These are phyloP conservation scores for Hippopotamus amphibius DNA, from an alignment of 2,113 vertebrate species.

Conservation along the genomic window DNA sequence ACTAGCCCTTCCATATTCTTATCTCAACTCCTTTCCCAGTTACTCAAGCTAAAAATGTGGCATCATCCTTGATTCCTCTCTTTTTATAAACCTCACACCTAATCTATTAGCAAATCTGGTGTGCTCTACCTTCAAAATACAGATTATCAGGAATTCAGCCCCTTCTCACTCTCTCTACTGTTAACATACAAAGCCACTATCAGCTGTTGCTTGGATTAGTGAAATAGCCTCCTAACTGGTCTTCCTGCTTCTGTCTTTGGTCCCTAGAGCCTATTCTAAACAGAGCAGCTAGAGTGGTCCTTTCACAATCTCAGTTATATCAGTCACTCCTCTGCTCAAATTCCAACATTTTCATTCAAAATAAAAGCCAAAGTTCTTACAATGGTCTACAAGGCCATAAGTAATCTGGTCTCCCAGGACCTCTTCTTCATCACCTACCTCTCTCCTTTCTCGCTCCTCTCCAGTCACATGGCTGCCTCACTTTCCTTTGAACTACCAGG, in stretches of 20 bases:
- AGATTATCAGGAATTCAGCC: neutral
- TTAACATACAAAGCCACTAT: neutral
- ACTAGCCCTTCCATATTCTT: neutral
- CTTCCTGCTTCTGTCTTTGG: neutral
- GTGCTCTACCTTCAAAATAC: neutral
- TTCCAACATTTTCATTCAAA: neutral
- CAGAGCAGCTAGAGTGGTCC: neutral
- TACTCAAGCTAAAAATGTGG: neutral
- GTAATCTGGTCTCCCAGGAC: neutral
- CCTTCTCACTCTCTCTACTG: neutral
- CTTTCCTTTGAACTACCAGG: neutral
- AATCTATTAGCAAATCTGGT: neutral
- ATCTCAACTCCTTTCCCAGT: neutral
- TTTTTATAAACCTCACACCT: neutral
- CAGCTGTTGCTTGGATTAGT: neutral
- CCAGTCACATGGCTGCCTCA: neutral
- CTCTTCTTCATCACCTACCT: neutral
- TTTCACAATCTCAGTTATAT: neutral
- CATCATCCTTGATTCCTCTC: neutral
- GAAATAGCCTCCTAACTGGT: neutral
- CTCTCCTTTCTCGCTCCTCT: neutral
- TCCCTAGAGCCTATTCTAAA: neutral
- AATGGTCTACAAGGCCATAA: neutral
- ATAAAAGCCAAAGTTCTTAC: neutral
- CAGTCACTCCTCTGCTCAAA: neutral